Evolutionary conservation across 2,888 invertebrate genomes (phyloP).

Genomic region (Lissocephala sabroskyi): DNA sequence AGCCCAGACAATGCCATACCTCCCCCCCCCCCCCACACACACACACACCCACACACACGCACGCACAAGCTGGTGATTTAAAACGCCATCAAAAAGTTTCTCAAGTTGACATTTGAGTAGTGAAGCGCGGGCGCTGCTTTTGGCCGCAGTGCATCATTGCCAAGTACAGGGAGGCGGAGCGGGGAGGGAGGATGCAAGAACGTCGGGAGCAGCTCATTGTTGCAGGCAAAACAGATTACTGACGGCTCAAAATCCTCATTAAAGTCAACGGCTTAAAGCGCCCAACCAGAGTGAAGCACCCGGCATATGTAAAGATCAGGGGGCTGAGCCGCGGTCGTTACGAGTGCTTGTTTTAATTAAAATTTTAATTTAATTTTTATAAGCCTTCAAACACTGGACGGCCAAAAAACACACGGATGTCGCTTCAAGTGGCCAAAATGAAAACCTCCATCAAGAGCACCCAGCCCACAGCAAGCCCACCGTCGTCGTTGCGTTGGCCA

Average conservation of each 20-base stretch:
- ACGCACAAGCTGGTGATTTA: conserved; percentile 24
- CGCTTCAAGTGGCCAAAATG: conserved; percentile 53
- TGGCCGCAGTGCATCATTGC: background rate
- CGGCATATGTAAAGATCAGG: conserved; percentile 20
- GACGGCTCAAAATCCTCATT: conserved; percentile 26
- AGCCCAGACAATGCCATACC: conserved; percentile 13
- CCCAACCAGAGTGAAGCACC: conserved; percentile 9
- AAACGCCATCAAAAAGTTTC: conserved; percentile 26
- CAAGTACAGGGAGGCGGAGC: background rate
- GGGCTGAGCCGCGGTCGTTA: background rate
- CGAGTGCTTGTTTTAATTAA: conserved; percentile 55
- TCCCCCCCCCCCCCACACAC: conserved; percentile 1
- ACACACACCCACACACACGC: conserved; percentile 1
- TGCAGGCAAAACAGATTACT: conserved; percentile 12
- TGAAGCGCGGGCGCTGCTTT: conserved; percentile 1
- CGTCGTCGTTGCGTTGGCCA: too few relatives aligned
- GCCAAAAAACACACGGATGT: background rate
- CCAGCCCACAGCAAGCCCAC: background rate
- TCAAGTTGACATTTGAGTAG: conserved; percentile 33
- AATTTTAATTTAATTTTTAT: conserved; percentile 49
- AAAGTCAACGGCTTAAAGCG: conserved; percentile 34
- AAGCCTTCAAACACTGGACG: conserved; percentile 1
- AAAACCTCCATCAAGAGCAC: conserved; percentile 28
- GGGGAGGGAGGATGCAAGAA: background rate
- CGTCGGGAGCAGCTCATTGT: background rate